These are phyloP conservation scores for Alectoris magna DNA, from an alignment of 2,797 vertebrate species.

Conservation along the genomic window DNA sequence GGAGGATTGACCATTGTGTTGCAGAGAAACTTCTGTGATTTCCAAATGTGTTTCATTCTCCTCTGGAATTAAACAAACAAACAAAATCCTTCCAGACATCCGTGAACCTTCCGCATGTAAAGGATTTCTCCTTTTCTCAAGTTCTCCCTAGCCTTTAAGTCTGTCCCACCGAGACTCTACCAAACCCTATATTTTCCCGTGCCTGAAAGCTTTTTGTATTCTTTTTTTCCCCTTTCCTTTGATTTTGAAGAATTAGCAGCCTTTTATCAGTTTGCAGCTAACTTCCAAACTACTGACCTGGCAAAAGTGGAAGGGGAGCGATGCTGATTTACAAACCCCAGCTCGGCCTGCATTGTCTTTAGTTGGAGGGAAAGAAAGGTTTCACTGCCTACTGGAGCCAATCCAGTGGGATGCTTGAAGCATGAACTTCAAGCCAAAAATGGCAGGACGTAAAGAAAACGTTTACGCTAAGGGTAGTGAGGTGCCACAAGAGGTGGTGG, in stretches of 20 bases:
- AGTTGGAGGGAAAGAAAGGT: too few species aligned
- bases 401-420: neutral
- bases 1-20: conserved; percentile 46
- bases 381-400: neutral
- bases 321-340: neutral
- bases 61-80: conserved; percentile 3
- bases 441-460: too few species aligned
- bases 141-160: neutral
- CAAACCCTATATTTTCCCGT: neutral
- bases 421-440: neutral
- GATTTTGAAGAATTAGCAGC: neutral
- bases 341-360: neutral
- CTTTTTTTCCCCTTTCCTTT: too few species aligned
- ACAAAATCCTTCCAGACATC: neutral
- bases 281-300: neutral
- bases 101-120: neutral
- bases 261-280: neutral
- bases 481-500: too few species aligned
- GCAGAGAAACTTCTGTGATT: neutral
- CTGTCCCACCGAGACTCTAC: neutral
- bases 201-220: neutral
- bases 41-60: conserved; percentile 28
- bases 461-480: too few species aligned
- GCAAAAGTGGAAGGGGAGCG: neutral
- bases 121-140: conserved; percentile 32